Evolutionary conservation across 2,888 invertebrate species (phyloP), one percentile per base, ranked within the genome.

Genomic region (Lasioglossum calceatum): DNA sequence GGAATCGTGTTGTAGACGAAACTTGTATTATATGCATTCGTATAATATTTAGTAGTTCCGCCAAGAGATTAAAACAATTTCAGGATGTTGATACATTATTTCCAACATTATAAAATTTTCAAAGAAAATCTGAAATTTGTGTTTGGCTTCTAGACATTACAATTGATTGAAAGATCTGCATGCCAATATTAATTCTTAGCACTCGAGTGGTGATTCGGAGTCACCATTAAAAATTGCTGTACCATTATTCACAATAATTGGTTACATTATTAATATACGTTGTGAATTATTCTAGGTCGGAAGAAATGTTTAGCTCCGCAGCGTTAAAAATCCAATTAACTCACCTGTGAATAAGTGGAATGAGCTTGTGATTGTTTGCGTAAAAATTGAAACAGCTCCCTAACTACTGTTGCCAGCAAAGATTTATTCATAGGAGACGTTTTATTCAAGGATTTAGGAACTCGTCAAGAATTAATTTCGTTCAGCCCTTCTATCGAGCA

Each of bases 381-480:
- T 54, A n/a, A 54, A 54, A 54, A 54, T 23, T 54, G 10, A n/a
- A 54, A 23, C 23, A 54, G 8, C 54, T 10, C 54, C 10, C 23
- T 23, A 23, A 54, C 23, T 23, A 23, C 54, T 3, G 54, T 23
- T 10, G 10, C 54, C 54, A n/a, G 23, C 10, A 54, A n/a, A n/a
- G 54, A n/a, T n/a, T 54, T 3, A 54, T 54, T 54, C 54, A 3
- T 3, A 23, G 10, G 3, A 54, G 54, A n/a, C 54, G 54, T 10
- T n/a, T 23, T 54, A 54, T 54, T 54, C 61, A 32, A 61, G 61
- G 16, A 61, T 27, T 7, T 16, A 2, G 14, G 27, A 77, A 70
- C 19, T 72, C 75, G 76, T 80, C 84, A 78, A 81, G 64, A 85
- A 82, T 88, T 82, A 82, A 87, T 85, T 75, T 61, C 73, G 54